phyloP scores from a whole-genome alignment of 2,113 vertebrate species.

The Cyphomyrus plagiostoma region DNA sequence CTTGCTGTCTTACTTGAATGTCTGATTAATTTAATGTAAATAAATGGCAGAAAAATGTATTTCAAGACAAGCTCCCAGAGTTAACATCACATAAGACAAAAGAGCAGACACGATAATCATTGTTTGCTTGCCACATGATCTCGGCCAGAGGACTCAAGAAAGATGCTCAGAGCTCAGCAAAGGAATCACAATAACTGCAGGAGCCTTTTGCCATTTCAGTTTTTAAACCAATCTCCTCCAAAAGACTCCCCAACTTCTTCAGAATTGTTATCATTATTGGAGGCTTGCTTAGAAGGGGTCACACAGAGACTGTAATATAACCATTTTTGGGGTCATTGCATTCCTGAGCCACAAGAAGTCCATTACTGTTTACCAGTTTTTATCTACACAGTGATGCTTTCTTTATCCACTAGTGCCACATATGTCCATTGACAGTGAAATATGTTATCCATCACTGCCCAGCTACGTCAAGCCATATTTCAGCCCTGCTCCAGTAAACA shows the following conservation, averaged over 20 bases:
- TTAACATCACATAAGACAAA: background rate
- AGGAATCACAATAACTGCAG: constrained; percentile 9
- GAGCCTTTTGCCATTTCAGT: background rate
- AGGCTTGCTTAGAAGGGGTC: background rate
- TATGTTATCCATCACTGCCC: constrained; percentile 12
- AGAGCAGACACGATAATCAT: background rate
- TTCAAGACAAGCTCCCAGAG: background rate
- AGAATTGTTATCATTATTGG: background rate
- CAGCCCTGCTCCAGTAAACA: background rate
- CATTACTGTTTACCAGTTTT: constrained; percentile 23
- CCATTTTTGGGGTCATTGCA: background rate
- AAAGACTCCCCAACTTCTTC: background rate
- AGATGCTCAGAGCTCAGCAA: background rate
- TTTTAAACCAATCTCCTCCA: background rate
- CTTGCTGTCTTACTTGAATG: background rate
- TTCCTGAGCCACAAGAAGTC: constrained; percentile 18
- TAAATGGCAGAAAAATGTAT: background rate
- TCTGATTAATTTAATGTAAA: background rate
- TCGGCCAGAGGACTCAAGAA: background rate
- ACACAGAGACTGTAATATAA: background rate
- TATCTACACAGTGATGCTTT: background rate
- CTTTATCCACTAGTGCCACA: background rate
- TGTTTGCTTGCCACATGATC: background rate
- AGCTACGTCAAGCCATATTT: background rate
- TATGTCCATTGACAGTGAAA: background rate